Percentiles rank a stretch among this genome's conserved stretches.
phyloP scores from a whole-genome alignment of 2,888 invertebrate genomes.

The Ormyrus labotus region DNA sequence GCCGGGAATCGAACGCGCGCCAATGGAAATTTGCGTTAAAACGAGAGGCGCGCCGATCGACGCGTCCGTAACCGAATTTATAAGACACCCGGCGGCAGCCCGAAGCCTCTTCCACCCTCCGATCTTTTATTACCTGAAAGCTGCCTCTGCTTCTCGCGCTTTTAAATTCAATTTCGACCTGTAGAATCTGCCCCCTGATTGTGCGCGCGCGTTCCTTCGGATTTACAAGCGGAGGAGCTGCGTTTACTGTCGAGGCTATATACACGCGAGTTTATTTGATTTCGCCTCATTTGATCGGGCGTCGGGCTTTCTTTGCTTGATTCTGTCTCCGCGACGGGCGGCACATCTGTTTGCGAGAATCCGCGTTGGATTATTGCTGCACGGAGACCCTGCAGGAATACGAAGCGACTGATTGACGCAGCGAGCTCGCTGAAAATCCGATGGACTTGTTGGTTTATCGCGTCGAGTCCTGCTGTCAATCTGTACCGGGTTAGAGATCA shows the following conservation, averaged over 20 bases:
- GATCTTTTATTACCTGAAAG: background rate
- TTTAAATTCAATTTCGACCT: conserved; percentile 42
- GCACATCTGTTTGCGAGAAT: no score
- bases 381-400: no score
- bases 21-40: conserved; percentile 22
- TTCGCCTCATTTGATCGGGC: no score
- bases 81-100: no score
- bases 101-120: background rate
- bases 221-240: conserved; percentile 20
- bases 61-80: no score
- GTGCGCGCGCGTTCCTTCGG: conserved; percentile 15
- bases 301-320: background rate
- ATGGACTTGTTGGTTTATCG: no score
- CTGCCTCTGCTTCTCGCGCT: background rate
- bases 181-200: conserved; percentile 50
- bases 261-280: background rate
- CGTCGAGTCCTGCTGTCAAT: no score
- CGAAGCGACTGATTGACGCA: no score
- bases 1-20: background rate
- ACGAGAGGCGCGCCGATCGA: no score
- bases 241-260: background rate
- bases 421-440: no score
- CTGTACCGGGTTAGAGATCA: no score
- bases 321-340: background rate
- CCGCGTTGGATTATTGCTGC: no score